Evolutionary conservation across 2,888 invertebrate species (phyloP).

Genomic region (Xylocampa areola): DNA sequence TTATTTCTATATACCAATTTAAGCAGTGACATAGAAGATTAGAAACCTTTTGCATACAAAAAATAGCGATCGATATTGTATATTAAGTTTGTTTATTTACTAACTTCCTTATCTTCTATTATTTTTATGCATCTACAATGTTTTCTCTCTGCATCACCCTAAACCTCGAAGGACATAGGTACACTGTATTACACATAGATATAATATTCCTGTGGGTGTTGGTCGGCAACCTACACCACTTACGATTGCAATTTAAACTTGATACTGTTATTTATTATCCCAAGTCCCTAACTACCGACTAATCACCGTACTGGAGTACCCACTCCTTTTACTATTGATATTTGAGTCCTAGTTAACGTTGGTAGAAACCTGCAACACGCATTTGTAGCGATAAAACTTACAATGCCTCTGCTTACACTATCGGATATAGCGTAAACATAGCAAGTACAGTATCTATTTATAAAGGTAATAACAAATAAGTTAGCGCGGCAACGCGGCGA

Average conservation of each 20-base stretch:
- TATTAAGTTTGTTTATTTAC: too few species aligned
- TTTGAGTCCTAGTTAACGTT: too few species aligned
- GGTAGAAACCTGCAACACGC: neutral
- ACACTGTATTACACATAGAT: conserved; percentile 12
- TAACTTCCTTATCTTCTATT: too few species aligned
- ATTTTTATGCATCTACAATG: too few species aligned
- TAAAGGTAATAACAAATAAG: conserved; percentile 46
- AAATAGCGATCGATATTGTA: too few species aligned
- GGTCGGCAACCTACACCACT: conserved; percentile 24
- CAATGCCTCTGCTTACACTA: neutral
- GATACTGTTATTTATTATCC: conserved; percentile 27
- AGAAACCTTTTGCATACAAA: too few species aligned
- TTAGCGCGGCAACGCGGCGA: conserved; percentile 30
- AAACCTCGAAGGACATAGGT: conserved; percentile 2
- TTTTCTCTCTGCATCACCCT: conserved; percentile 2
- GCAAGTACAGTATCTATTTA: conserved; percentile 31
- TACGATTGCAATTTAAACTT: conserved; percentile 17
- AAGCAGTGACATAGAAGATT: too few species aligned
- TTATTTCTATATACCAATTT: too few species aligned
- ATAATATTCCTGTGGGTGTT: conserved; percentile 20
- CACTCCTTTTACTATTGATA: too few species aligned
- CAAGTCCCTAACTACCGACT: too few species aligned
- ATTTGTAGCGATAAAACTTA: too few species aligned
- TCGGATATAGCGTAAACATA: conserved; percentile 16
- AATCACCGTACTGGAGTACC: too few species aligned